phyloP scores from a whole-genome alignment of 2,797 vertebrate genomes.

The Spea hammondii region DNA sequence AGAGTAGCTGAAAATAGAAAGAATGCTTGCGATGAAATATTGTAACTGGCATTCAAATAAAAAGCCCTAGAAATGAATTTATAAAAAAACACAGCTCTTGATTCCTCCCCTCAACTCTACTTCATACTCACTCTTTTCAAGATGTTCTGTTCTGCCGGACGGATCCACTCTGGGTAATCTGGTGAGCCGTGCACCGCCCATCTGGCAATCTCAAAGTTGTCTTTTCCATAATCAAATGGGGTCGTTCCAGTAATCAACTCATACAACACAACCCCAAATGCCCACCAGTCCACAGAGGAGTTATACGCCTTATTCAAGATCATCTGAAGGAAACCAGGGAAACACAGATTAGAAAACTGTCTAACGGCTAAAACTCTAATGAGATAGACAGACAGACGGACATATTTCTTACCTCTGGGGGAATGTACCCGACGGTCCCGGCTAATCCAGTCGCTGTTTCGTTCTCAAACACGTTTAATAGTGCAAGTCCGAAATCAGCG shows the following conservation, averaged over 20 bases:
- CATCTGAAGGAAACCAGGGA: not conserved
- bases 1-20: not conserved
- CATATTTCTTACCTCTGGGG: not conserved
- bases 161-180: not conserved
- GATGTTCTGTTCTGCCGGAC: not conserved
- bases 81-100: too few relatives aligned
- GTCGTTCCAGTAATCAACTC: not conserved
- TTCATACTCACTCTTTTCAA: not conserved
- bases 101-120: not conserved
- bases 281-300: not conserved
- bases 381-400: not conserved
- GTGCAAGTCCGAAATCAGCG: not conserved
- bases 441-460: not conserved
- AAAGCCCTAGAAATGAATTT: not conserved
- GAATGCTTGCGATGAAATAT: slow-evolving; percentile 33
- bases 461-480: not conserved
- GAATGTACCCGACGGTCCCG: not conserved
- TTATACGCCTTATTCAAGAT: not conserved
- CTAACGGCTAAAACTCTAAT: not conserved
- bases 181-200: not conserved
- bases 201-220: not conserved
- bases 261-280: not conserved
- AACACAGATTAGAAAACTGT: not conserved
- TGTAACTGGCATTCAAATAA: not conserved
- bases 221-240: not conserved